A percentile compares a stretch with the other conserved stretches of the same genome.
Conservation (phyloP, 2,797 vertebrate species). For the Chelon auratus region DNA sequence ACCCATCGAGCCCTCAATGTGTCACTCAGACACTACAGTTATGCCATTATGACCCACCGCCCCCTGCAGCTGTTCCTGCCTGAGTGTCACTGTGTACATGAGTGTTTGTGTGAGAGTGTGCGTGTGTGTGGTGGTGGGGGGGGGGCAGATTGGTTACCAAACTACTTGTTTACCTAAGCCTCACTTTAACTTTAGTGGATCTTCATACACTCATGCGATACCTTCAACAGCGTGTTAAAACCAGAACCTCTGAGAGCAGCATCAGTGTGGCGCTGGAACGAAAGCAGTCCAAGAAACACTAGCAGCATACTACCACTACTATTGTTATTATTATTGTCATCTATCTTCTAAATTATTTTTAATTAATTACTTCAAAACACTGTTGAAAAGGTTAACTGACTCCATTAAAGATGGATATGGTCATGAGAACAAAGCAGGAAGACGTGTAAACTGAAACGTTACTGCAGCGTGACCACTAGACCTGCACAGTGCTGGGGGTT, state of each 20-base stretch:
- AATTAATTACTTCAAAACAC: too few relatives aligned
- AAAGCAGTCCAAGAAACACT: background rate
- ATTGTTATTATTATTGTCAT: too few relatives aligned
- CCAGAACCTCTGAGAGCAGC: background rate
- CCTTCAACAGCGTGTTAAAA: background rate
- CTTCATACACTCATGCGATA: constrained; percentile 26
- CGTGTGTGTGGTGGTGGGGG: constrained; percentile 11
- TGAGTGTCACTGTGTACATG: constrained; percentile 56
- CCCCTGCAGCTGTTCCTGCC: constrained; percentile 73
- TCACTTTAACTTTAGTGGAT: constrained; percentile 50
- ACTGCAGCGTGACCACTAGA: too few relatives aligned
- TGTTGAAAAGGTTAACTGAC: too few relatives aligned
- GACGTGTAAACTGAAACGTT: too few relatives aligned
- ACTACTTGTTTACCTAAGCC: constrained; percentile 73
- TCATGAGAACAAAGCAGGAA: too few relatives aligned
- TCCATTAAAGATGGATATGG: too few relatives aligned
- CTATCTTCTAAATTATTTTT: background rate
- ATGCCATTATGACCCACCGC: constrained; percentile 68
- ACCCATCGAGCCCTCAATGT: constrained; percentile 70
- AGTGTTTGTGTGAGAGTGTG: constrained; percentile 22
- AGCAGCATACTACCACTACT: too few relatives aligned
- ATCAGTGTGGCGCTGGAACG: background rate
- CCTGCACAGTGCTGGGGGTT: too few relatives aligned
- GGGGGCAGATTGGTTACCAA: constrained; percentile 42
- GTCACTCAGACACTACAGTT: constrained; percentile 78